phyloP scores from a whole-genome alignment of 2,888 invertebrate species.

The Tipula confusa region DNA sequence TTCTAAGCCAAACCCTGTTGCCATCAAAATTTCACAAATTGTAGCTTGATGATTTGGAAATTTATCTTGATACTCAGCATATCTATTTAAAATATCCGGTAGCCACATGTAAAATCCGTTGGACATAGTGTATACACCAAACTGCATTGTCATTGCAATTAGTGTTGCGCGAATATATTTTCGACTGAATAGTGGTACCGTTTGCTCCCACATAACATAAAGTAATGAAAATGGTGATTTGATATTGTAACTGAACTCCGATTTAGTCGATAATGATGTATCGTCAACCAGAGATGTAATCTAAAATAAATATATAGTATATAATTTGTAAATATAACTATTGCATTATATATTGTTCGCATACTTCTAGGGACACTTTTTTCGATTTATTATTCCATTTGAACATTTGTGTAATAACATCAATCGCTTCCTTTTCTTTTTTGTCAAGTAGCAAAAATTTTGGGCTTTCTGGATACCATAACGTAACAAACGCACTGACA shows the following conservation, averaged over 20 bases:
- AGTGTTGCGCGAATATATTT: constrained; percentile 42
- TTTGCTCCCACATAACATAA: constrained; percentile 44
- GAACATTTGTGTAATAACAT: not conserved
- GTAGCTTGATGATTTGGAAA: constrained; percentile 40
- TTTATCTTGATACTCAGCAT: constrained; percentile 41
- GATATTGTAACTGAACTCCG: not conserved
- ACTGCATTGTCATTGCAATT: constrained; percentile 44
- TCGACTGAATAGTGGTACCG: constrained; percentile 43
- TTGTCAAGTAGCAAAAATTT: constrained; percentile 43
- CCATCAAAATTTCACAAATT: constrained; percentile 42
- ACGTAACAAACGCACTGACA: constrained; percentile 41
- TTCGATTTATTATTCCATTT: not conserved
- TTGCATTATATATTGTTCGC: too few species aligned
- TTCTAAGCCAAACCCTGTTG: not conserved
- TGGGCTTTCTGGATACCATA: constrained; percentile 46
- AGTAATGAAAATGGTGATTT: not conserved
- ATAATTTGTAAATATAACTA: too few species aligned
- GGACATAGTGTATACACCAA: constrained; percentile 43
- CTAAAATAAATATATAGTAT: not conserved
- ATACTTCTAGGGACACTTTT: not conserved
- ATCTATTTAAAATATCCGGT: constrained; percentile 45
- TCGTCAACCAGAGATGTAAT: not conserved
- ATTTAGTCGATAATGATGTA: not conserved
- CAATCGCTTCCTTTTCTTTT: constrained; percentile 40
- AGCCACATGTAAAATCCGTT: constrained; percentile 47